Percentiles rank a stretch among this genome's conserved stretches.
phyloP scores from a whole-genome alignment of 1,140 invertebrate genomes.

The Drosophila paulistorum region DNA sequence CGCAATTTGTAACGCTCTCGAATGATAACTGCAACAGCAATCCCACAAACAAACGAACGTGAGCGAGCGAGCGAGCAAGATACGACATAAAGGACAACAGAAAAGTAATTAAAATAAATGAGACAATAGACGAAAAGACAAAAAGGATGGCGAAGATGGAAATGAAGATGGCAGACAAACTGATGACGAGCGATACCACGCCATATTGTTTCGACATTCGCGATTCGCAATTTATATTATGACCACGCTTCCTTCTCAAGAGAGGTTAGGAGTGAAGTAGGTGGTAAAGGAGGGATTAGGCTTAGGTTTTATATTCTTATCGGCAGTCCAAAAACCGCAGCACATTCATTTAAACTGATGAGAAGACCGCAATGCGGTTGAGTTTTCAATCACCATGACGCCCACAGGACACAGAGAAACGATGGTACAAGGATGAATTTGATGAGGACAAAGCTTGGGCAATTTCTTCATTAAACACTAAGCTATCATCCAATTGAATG shows the following conservation, averaged over 20 bases:
- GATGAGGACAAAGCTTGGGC: slow-evolving; percentile 49
- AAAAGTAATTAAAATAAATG: slow-evolving; percentile 81
- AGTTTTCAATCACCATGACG: slow-evolving; percentile 79
- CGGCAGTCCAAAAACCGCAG: slow-evolving; percentile 59
- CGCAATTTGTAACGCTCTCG: slow-evolving; percentile 77
- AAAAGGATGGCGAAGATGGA: slow-evolving; percentile 1
- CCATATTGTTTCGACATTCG: slow-evolving; percentile 57
- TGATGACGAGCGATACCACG: slow-evolving; percentile 25
- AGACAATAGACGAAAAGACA: slow-evolving; percentile 63
- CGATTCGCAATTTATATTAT: slow-evolving; percentile 54
- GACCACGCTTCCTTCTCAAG: slow-evolving; percentile 18
- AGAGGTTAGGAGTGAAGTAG: neutral
- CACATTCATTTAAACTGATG: slow-evolving; percentile 77
- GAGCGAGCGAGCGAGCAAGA: no score
- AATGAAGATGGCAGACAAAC: neutral
- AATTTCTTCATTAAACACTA: slow-evolving; percentile 79
- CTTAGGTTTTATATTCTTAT: slow-evolving; percentile 61
- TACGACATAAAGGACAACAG: slow-evolving; percentile 40
- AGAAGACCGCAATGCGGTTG: slow-evolving; percentile 75
- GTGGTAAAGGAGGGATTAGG: slow-evolving; percentile 67
- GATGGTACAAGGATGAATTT: slow-evolving; percentile 22
- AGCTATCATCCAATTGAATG: slow-evolving; percentile 69
- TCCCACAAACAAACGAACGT: no score
- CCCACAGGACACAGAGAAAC: slow-evolving; percentile 35
- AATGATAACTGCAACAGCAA: slow-evolving; percentile 72